These are phyloP conservation scores for Momotus momota DNA, from an alignment of 2,797 vertebrate genomes.

Conservation along the genomic window DNA sequence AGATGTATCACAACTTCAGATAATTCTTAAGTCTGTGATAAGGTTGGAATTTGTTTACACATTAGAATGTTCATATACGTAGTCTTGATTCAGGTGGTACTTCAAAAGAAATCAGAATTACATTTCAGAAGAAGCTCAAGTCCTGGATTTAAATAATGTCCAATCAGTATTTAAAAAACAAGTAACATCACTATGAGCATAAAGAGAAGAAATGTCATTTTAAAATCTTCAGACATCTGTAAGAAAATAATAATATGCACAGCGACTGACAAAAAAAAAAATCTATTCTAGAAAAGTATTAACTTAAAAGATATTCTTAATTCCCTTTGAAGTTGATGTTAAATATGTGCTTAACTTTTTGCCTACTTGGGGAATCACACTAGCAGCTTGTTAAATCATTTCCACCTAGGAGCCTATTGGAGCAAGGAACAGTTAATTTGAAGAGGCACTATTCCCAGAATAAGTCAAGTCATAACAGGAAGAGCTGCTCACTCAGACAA, in stretches of 20 bases:
- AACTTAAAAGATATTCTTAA: not conserved
- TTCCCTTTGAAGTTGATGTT: slow-evolving; percentile 1
- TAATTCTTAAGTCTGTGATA: slow-evolving; percentile 12
- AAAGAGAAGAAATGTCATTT: not conserved
- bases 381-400: not conserved
- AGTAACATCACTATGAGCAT: not conserved
- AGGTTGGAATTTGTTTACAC: slow-evolving; percentile 53
- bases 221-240: not conserved
- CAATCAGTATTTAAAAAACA: not conserved
- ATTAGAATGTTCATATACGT: slow-evolving; percentile 19
- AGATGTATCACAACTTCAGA: not conserved
- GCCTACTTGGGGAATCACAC: not conserved
- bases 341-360: slow-evolving; percentile 43
- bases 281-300: not conserved
- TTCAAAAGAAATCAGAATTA: slow-evolving; percentile 21
- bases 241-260: slow-evolving; percentile 9
- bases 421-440: not conserved
- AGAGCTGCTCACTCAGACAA: not conserved
- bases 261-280: not conserved
- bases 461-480: not conserved
- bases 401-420: not conserved
- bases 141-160: slow-evolving; percentile 32
- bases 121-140: not conserved
- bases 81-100: not conserved
- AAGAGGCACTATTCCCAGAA: not conserved